phyloP scores from a whole-genome alignment of 2,797 vertebrate genomes.

The Huso huso region DNA sequence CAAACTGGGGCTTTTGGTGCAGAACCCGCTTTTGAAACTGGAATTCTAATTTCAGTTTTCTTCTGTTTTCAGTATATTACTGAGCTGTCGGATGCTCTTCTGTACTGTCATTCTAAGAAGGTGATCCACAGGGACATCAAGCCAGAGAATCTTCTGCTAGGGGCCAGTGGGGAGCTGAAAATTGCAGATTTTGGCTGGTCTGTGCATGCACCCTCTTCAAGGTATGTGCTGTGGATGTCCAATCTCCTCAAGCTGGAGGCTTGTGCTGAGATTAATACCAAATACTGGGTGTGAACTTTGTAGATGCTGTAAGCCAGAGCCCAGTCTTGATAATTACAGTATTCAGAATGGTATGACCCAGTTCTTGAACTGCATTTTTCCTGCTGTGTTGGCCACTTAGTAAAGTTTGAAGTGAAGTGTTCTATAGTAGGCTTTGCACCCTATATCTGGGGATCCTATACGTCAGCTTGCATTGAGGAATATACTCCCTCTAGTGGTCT shows the following conservation, averaged over 20 bases:
- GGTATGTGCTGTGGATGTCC: slow-evolving; percentile 31
- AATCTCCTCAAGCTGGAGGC: neutral
- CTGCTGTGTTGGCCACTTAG: too few species aligned
- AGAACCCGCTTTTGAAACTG: too few species aligned
- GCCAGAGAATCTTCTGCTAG: slow-evolving; percentile 65
- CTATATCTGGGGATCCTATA: neutral
- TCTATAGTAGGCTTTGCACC: neutral
- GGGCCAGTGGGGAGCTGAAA: slow-evolving; percentile 56
- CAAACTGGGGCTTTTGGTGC: neutral
- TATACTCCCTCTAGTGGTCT: too few species aligned
- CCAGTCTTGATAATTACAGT: neutral
- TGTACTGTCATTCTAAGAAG: slow-evolving; percentile 54
- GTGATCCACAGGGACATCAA: slow-evolving; percentile 53
- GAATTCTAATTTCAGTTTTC: neutral
- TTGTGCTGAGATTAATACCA: neutral
- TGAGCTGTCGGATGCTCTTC: slow-evolving; percentile 59
- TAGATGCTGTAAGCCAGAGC: too few species aligned
- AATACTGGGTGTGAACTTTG: neutral
- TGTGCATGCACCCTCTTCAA: slow-evolving; percentile 48
- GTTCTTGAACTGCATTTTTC: too few species aligned
- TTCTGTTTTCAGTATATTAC: slow-evolving; percentile 53
- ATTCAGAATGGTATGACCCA: neutral
- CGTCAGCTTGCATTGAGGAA: too few species aligned
- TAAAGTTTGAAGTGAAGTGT: neutral
- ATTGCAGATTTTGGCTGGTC: too few species aligned